Base-by-base conservation (phyloP, 2,888 invertebrate genomes). In the Oasisia sp. region DNA sequence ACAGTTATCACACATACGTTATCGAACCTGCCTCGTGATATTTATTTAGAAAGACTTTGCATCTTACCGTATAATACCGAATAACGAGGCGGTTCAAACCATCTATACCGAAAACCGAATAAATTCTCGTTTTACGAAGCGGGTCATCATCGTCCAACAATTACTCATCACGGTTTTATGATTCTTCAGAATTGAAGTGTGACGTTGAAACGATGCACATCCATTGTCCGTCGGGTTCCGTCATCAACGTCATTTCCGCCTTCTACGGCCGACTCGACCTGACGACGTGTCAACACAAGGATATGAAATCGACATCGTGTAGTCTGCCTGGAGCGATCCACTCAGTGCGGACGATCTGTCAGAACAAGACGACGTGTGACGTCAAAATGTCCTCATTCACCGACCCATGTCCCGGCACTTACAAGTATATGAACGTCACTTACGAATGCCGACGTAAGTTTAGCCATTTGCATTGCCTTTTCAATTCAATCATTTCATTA, bases 261-360 rank as follows among this genome's bases (percentile, higher is more conserved):
- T 74, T 74, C 74, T 74, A 74, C 74, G 74, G 74, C 74, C 74
- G 74, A 74, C 74, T 74, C 74, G 74, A 74, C 74, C 14, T 14
- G 14, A 74, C 27, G 27, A 74, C 74, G 74, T 74, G 74, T 74
- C 74, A 14, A 19, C 74, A 74, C 74, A 74, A 2, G 0, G 2
- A 27, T 19, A 74, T 74, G 27, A 7, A 27, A 2, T 4, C 27
- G 74, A 74, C 74, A 19, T 74, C 27, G 27, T 74, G 74, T 74
- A 74, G 27, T 74, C 74, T 74, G n/a, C 27, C 74, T 14, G 27
- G 27, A 19, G n/a, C n/a, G 27, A 74, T 27, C 74, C 27, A 74
- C 74, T 0, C 27, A 74, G 74, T 74, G 74, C 74, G 74, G 27
- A n/a, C 14, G 14, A 74, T 1, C 74, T 74, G 74, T 27, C 74